phyloP scores from a whole-genome alignment of 2,888 invertebrate species.

The Archips xylosteana region DNA sequence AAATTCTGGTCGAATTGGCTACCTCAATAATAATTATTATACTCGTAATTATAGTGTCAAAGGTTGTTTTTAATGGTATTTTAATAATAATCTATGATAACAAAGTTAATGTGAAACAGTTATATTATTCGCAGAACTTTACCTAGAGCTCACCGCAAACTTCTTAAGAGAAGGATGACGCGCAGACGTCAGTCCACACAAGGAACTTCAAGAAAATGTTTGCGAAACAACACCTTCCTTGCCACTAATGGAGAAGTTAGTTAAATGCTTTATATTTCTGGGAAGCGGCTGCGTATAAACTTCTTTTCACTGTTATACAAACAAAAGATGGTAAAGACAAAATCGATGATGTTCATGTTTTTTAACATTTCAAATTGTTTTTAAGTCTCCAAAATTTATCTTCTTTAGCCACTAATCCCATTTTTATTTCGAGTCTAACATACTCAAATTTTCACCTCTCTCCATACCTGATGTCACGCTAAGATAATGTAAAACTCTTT shows the following conservation, averaged over 20 bases:
- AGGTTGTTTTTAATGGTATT: background rate
- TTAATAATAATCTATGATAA: background rate
- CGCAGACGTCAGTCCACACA: background rate
- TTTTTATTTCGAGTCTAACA: background rate
- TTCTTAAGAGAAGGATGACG: background rate
- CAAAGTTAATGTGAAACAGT: background rate
- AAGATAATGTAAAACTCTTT: slow-evolving; percentile 11
- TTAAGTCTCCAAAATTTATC: background rate
- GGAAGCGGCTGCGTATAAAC: background rate
- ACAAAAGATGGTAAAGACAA: background rate
- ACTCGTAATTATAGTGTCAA: background rate
- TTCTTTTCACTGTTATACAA: background rate
- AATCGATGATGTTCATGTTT: background rate
- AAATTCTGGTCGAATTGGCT: background rate
- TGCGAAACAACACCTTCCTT: slow-evolving; percentile 4
- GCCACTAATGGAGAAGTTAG: slow-evolving; percentile 21
- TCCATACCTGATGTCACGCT: slow-evolving; percentile 1
- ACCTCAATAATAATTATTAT: background rate
- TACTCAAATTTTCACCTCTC: background rate
- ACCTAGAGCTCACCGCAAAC: background rate
- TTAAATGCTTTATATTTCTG: background rate
- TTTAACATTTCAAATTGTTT: background rate
- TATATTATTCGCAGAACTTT: background rate
- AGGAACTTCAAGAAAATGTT: slow-evolving; percentile 16
- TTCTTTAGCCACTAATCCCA: background rate